Evolutionary conservation across 2,113 vertebrate species (phyloP), one percentile per base, ranked within the genome.

Genomic region (Ictalurus punctatus): DNA sequence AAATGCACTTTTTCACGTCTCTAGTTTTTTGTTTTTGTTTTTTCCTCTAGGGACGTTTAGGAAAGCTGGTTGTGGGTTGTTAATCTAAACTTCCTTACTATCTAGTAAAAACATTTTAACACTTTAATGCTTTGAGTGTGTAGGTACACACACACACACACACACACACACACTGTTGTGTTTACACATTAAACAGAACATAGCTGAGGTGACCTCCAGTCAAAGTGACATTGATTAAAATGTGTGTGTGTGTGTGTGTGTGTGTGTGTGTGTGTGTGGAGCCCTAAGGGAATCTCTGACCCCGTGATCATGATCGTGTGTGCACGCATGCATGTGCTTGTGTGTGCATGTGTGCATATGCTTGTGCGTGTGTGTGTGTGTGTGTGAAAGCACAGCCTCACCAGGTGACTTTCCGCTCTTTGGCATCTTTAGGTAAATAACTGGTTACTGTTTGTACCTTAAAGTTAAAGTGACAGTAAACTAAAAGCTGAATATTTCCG

Each of bases 381-480:
- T 83, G 30, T 19, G 83, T 16, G 61, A 3, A 7, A 19, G 34
- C 61, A 8, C 6, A 63, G 61, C 23, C 61, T 63, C 23, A 6
- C 19, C 10, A 21, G 0, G 56, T 54, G 61, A 10, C 1, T 63
- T 84, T 69, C 44, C 16, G 19, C 84, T 73, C 48, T 85, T 25
- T 56, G 84, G 83, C 27, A 23, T 85, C 40, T 85, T 71, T 67
- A 56, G 54, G 83, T 21, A 69, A 71, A 54, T 71, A 71, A 30
- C 19, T 17, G 48, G 76, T 56, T 80, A 80, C 78, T 56, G 27
- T 56, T 80, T 19, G 30, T 19, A 80, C 27, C 52, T 30, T 80
- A 52, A 17, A 8, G 16, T 30, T 56, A 27, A 80, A 56, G 12
- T n/a, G 76, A n/a, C 13, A 3, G 6, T 80, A 56, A 80, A 80